Percentiles rank a stretch among this genome's conserved stretches.
Conservation (phyloP, 92 coral and sea anemone genomes). For the Epizoanthus rinbou region DNA sequence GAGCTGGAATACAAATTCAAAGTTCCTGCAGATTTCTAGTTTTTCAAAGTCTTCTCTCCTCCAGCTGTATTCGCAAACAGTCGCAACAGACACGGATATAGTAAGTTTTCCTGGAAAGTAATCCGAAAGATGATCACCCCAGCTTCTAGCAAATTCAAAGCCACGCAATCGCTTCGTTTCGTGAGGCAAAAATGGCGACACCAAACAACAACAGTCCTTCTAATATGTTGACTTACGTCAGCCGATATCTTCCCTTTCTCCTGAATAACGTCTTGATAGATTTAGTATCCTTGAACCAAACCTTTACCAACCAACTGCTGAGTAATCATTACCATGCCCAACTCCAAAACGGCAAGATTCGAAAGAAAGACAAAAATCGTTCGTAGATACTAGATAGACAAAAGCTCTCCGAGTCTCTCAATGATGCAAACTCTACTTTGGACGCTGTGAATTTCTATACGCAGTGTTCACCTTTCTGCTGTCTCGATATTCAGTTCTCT, state of each 20-base stretch:
- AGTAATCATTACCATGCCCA: conserved; percentile 9
- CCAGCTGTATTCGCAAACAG: conserved; percentile 15
- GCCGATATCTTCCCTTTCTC: conserved; percentile 16
- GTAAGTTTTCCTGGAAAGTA: conserved; percentile 16
- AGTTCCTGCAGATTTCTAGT: conserved; percentile 2
- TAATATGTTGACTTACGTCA: conserved; percentile 2
- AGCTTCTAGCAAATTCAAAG: conserved; percentile 1
- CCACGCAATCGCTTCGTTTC: conserved; percentile 48
- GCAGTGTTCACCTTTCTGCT: neutral
- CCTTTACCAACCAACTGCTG: neutral
- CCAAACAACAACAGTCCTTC: conserved; percentile 60
- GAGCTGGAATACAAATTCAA: conserved; percentile 3
- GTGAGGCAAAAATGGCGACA: conserved; percentile 98
- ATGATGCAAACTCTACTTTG: neutral
- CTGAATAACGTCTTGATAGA: neutral
- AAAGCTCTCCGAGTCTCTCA: conserved; percentile 9
- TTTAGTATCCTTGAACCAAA: neutral
- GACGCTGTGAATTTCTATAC: conserved; percentile 6
- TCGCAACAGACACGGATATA: conserved; percentile 9
- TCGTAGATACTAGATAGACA: conserved; percentile 22
- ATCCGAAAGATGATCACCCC: neutral
- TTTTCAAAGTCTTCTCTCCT: conserved; percentile 16
- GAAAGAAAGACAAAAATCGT: conserved; percentile 17
- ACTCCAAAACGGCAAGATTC: conserved; percentile 24
- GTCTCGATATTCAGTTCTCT: neutral